A percentile compares a stretch with the other conserved stretches of the same genome.
Conservation (phyloP, 2,888 invertebrate species). For the Arctia plantaginis region DNA sequence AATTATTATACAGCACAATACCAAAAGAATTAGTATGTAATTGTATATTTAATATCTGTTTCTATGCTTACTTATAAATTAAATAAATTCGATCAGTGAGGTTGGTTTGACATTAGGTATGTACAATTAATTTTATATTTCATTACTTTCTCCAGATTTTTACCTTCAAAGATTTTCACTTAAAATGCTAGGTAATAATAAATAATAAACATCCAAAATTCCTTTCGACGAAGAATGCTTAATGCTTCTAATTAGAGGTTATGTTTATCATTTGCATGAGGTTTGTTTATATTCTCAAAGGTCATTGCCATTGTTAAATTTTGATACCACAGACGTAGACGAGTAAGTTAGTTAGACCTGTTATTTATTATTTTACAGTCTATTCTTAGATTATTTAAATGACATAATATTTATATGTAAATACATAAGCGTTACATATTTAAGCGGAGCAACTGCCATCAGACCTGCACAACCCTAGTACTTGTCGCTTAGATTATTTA, state of each 20-base stretch:
- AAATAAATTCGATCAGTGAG: background rate
- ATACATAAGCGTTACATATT: too few species aligned
- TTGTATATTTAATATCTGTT: background rate
- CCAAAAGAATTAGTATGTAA: background rate
- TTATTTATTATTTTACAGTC: background rate
- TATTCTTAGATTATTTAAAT: background rate
- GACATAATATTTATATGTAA: too few species aligned
- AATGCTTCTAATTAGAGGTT: too few species aligned
- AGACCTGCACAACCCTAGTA: too few species aligned
- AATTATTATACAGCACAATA: background rate
- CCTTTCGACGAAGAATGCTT: background rate
- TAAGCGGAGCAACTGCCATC: too few species aligned
- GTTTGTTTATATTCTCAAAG: background rate
- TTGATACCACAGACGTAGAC: background rate
- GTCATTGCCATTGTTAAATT: background rate
- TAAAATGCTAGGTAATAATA: background rate
- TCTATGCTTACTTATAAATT: background rate
- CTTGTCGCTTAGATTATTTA: too few species aligned
- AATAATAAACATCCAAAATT: background rate
- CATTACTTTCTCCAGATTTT: background rate
- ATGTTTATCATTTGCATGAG: too few species aligned
- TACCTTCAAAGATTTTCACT: background rate
- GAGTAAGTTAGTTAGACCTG: background rate
- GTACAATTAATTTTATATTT: background rate
- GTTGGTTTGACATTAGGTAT: background rate